Base-by-base conservation (phyloP, 1,140 invertebrate genomes). In the Drosophila ficusphila region DNA sequence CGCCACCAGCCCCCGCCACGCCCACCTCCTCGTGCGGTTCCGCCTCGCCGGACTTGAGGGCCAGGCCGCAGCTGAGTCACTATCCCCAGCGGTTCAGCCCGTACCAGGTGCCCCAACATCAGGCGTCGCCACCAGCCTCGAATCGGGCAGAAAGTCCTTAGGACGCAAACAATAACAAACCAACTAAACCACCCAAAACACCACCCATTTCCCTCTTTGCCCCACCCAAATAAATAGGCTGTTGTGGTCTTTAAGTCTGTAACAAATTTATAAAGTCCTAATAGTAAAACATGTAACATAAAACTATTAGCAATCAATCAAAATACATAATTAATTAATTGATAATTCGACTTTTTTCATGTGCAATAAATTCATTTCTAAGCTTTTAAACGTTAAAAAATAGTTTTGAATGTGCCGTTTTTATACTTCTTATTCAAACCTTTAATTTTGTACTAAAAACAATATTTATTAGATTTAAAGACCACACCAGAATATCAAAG, bases 51-150 rank as follows among this genome's bases (percentile, higher is more conserved):
- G 90, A 91, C 61, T 54, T 91, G 65, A 65, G 91, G 16, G 57
- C 75, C 0, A 77, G 88, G 21, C 44, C 74, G 1, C 82, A 86
- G 31, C 18, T 82, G 52, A 71, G 46, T 0, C 90, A 91, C 38
- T 91, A 90, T 76, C 81, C 90, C 8, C 89, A 91, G 46, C 85
- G 91, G 2, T 91, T 91, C 46, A 91, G 91, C 77, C 91, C 91
- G 2, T 91, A 91, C 71, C 90, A 90, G 38, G 51, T 91, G 74
- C 90, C 89, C 31, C 90, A 90, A 44, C 81, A 90, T 41, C 75
- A 81, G 57, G 68, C 82, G 4, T 86, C 82, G 29, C 83, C 82
- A 9, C 79, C 83, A 41, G 42, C 70, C 23, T 89, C 79, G 5
- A 61, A 58, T 46, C 42, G 79, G 0, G 79, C 79, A 8, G 79